Conservation (phyloP, 1,140 invertebrate genomes). For the Pemphigus obesinymphae region DNA sequence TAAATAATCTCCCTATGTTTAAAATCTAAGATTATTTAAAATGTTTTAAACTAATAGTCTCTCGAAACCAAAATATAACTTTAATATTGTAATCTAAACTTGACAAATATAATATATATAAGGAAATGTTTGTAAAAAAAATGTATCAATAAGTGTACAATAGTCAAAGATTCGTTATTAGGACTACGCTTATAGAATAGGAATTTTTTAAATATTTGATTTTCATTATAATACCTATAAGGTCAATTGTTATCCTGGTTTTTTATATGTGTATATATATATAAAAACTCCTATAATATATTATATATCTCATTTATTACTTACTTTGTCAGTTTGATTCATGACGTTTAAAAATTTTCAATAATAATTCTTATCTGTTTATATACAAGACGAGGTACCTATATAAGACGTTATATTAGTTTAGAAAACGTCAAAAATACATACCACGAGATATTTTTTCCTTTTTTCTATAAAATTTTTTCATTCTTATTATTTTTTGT, state of each 20-base stretch:
- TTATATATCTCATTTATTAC: not conserved
- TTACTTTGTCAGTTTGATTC: not conserved
- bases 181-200: no score
- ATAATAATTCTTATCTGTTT: constrained; percentile 15
- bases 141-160: no score
- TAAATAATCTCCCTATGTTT: no score
- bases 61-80: no score
- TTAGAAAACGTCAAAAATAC: constrained; percentile 1
- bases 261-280: not conserved
- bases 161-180: no score
- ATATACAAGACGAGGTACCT: not conserved
- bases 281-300: not conserved
- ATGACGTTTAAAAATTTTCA: constrained; percentile 6
- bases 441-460: not conserved
- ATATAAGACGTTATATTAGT: not conserved
- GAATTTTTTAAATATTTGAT: not conserved
- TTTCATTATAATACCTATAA: not conserved
- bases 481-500: not conserved
- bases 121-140: no score
- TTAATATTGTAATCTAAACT: no score
- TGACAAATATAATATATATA: no score
- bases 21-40: no score
- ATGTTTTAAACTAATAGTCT: no score
- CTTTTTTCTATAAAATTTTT: not conserved
- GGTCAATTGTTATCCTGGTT: no score